Evolutionary conservation across 2,888 invertebrate species (phyloP).

Genomic region (Melieria picta): DNA sequence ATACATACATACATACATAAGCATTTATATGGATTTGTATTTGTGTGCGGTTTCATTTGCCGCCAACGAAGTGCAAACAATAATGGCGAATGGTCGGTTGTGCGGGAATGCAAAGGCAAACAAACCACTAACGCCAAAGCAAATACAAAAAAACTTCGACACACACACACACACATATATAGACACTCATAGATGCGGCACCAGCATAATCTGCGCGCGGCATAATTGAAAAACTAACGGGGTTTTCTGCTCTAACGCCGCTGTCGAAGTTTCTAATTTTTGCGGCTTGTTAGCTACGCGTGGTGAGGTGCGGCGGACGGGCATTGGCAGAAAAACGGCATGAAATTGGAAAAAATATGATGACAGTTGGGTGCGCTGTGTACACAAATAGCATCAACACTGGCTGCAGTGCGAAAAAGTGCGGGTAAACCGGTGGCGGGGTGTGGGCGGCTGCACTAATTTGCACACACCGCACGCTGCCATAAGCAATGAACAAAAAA

Average conservation of each 20-base stretch:
- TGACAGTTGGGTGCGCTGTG: constrained; percentile 38
- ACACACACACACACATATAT: constrained; percentile 7
- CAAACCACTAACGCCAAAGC: constrained; percentile 29
- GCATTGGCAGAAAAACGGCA: constrained; percentile 43
- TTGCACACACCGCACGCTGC: too few relatives aligned
- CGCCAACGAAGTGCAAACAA: too few relatives aligned
- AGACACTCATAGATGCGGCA: constrained; percentile 13
- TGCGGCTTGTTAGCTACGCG: background rate
- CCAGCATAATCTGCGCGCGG: constrained; percentile 49
- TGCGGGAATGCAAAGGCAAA: background rate
- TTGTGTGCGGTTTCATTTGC: too few relatives aligned
- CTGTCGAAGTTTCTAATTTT: constrained; percentile 14
- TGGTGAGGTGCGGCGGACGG: background rate
- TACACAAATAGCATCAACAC: background rate
- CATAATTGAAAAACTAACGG: constrained; percentile 57
- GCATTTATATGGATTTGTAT: too few relatives aligned
- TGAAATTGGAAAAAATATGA: constrained; percentile 54
- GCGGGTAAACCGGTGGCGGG: background rate
- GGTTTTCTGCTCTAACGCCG: constrained; percentile 40
- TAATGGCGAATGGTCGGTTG: too few relatives aligned
- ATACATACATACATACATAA: constrained; percentile 5
- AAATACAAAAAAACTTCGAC: constrained; percentile 10
- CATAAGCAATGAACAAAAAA: too few relatives aligned
- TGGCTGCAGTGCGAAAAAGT: background rate
- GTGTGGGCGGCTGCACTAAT: background rate